Evolutionary conservation across 1,140 invertebrate species (phyloP), one percentile per base, ranked within the genome.

Genomic region (Bathynomus jamesi): DNA sequence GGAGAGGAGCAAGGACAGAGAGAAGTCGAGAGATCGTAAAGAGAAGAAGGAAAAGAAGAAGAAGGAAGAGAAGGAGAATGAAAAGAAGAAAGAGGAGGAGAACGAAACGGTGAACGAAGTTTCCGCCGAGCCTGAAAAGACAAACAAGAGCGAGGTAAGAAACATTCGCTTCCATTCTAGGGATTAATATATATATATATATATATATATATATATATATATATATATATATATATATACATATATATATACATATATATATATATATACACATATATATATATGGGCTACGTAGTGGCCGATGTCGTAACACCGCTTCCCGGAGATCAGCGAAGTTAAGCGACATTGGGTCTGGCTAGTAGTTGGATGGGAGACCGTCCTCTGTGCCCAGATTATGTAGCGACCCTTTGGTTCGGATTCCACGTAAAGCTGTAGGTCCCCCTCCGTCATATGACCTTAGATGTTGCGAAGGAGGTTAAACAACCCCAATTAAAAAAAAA

Each of bases 31-130:
- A 10, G 61, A 71, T 25, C 21, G 24, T 24, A 74, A 68, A 65
- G 78, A 76, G 28, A 72, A 63, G 73, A 70, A 74, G 62, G 65
- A 66, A 28, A 74, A 68, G 65, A 66, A 76, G 5, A 70, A 69
- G 31, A 75, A 76, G 46, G 72, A 66, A 32, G 64, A 73, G 61
- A 73, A 76, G 60, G 74, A 78, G 31, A 74, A 73, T 61, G 75
- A 78, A 25, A 76, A 71, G 70, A 77, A 77, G 61, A 76, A 78
- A 68, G 78, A 78, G 28, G 75, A 75, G 60, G 76, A 75, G 61
- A 69, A 76, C 53, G 71, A 76, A 67, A 69, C 71, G 24, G 72
- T 64, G 60, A 72, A 77, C 61, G 74, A 77, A 67, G 74, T 70
- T 32, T 72, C 74, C 65, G 69, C 71, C 13, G 73, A 72, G 28